Evolutionary conservation across 2,113 vertebrate species (phyloP).

Genomic region (Triplophysa tibetana): DNA sequence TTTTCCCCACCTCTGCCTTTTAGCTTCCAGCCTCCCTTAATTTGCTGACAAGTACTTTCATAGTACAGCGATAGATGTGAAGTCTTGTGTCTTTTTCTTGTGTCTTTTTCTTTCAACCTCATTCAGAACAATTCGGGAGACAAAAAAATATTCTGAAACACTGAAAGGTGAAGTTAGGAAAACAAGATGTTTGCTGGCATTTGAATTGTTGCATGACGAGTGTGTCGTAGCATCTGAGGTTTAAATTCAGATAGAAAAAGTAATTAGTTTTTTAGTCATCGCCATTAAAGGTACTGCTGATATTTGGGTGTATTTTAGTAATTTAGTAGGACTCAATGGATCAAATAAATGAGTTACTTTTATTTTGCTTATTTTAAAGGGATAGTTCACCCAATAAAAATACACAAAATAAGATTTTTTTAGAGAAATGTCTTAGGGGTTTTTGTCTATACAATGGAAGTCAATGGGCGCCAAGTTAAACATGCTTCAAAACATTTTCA

Average conservation of each 20-base stretch:
- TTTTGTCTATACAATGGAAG: too few species aligned
- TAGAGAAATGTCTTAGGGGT: too few species aligned
- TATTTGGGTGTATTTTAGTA: too few species aligned
- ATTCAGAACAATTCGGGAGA: neutral
- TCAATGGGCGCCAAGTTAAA: too few species aligned
- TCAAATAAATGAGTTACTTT: too few species aligned
- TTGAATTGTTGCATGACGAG: neutral
- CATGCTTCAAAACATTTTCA: too few species aligned
- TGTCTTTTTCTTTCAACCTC: conserved; percentile 21
- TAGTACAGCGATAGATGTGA: conserved; percentile 6
- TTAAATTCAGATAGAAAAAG: neutral
- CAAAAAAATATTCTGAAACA: neutral
- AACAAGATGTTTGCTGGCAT: neutral
- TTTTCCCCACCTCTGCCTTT: conserved; percentile 37
- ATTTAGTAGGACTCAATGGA: too few species aligned
- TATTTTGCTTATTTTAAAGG: too few species aligned
- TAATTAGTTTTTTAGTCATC: too few species aligned
- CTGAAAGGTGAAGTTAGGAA: neutral
- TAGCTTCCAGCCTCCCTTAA: conserved; percentile 30
- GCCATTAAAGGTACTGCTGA: too few species aligned
- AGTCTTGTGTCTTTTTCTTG: conserved; percentile 8
- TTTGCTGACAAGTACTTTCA: conserved; percentile 31
- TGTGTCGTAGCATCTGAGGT: neutral
- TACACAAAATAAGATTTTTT: too few species aligned
- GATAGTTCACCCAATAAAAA: too few species aligned